Evolutionary conservation across 2,797 vertebrate genomes (phyloP).

Genomic region (Danio aesculapii): DNA sequence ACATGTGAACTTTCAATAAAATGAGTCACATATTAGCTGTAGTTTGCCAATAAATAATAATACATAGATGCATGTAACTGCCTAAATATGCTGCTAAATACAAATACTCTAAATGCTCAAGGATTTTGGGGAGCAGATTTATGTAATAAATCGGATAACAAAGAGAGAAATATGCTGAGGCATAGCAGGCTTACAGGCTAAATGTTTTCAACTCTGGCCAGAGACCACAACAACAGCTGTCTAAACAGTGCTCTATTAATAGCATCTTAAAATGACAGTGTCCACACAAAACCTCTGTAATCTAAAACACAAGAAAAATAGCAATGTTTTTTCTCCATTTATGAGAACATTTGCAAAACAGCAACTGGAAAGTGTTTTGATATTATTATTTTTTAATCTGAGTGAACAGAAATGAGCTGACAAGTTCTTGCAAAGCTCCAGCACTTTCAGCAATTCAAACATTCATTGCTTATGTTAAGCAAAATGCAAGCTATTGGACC

Average conservation of each 20-base stretch:
- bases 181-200: not conserved
- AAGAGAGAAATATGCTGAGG: not conserved
- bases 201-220: slow-evolving; percentile 15
- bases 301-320: too few relatives aligned
- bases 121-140: slow-evolving; percentile 23
- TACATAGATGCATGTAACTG: not conserved
- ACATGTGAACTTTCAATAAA: not conserved
- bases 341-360: not conserved
- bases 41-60: not conserved
- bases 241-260: slow-evolving; percentile 23
- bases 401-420: not conserved
- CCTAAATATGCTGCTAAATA: slow-evolving; percentile 1
- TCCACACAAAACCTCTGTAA: not conserved
- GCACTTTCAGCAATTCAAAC: not conserved
- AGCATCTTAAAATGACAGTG: not conserved
- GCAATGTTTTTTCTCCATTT: not conserved
- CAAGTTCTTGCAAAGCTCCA: not conserved
- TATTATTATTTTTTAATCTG: not conserved
- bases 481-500: not conserved
- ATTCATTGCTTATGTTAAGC: too few relatives aligned
- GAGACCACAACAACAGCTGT: slow-evolving; percentile 36
- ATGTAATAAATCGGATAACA: slow-evolving; percentile 40
- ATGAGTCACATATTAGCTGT: not conserved
- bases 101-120: not conserved
- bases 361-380: not conserved